Conservation (phyloP, 1,140 invertebrate genomes). For the Heliconius hermathena region DNA sequence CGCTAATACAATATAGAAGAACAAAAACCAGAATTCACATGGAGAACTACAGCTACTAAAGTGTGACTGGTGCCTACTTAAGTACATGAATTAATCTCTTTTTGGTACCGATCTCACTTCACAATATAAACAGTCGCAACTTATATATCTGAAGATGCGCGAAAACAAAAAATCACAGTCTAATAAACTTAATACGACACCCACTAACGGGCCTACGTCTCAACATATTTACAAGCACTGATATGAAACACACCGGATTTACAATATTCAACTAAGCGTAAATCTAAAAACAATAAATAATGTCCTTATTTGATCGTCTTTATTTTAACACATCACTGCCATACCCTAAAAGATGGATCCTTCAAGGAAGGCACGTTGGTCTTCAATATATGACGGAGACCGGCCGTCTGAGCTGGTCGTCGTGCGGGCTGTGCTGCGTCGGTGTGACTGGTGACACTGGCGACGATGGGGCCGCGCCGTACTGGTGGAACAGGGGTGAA, state of each 20-base stretch:
- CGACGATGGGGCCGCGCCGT: constrained; percentile 62
- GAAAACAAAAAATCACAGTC: constrained; percentile 77
- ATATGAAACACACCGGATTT: constrained; percentile 67
- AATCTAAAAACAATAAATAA: constrained; percentile 72
- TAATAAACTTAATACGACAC: constrained; percentile 56
- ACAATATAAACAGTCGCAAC: constrained; percentile 61
- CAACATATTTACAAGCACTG: constrained; percentile 74
- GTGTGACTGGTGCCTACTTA: constrained; percentile 45
- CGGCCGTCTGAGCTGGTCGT: constrained; percentile 74
- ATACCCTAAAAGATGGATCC: constrained; percentile 53
- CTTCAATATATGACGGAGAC: constrained; percentile 80
- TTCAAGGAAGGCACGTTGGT: constrained; percentile 74
- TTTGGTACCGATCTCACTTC: constrained; percentile 80
- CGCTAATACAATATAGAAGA: constrained; percentile 45
- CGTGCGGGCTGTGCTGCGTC: constrained; percentile 75
- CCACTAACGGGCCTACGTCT: constrained; percentile 53
- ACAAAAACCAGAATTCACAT: constrained; percentile 46
- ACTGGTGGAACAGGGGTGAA: constrained; percentile 71
- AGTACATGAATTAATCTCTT: constrained; percentile 74
- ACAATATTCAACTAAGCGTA: constrained; percentile 60
- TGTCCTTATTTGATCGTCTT: constrained; percentile 50
- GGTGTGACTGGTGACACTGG: constrained; percentile 66
- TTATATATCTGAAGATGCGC: constrained; percentile 64
- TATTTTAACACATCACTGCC: constrained; percentile 58
- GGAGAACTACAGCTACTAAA: constrained; percentile 54